Conservation (phyloP, 2,888 invertebrate species). For the Steinernema carpocapsae region DNA sequence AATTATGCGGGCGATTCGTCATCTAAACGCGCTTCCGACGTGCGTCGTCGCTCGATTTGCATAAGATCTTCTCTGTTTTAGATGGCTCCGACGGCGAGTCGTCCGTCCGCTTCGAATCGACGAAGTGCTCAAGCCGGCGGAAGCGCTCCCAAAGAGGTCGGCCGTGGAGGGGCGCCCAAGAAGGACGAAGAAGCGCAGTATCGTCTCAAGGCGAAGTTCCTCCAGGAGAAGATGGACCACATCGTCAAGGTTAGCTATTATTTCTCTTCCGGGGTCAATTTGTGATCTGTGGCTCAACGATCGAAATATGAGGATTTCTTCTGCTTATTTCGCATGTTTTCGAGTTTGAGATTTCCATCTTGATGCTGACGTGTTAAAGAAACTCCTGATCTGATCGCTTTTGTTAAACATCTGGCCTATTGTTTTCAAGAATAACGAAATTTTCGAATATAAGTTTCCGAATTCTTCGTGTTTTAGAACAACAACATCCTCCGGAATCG, state of each 20-base stretch:
- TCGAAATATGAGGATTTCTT: too few species aligned
- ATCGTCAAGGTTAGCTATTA: constrained; percentile 5
- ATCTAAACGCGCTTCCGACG: not conserved
- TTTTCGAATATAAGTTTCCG: too few species aligned
- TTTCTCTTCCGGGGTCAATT: not conserved
- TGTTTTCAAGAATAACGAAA: too few species aligned
- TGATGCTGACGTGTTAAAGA: too few species aligned
- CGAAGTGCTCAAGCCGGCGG: not conserved
- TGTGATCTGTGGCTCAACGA: not conserved
- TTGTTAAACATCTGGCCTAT: too few species aligned
- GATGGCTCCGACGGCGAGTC: constrained; percentile 14
- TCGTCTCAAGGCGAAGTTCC: not conserved
- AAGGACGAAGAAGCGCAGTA: constrained; percentile 14
- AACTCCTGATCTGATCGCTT: too few species aligned
- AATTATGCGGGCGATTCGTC: constrained; percentile 14
- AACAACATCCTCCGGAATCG: constrained; percentile 30
- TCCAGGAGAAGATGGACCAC: constrained; percentile 1
- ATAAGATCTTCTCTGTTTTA: not conserved
- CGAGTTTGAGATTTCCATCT: too few species aligned
- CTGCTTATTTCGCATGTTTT: too few species aligned
- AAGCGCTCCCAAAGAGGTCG: too few species aligned
- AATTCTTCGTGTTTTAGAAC: not conserved
- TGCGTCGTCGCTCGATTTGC: too few species aligned
- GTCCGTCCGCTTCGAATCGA: not conserved
- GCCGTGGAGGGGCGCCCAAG: not conserved